phyloP scores from a whole-genome alignment of 2,113 vertebrate genomes.

The Elgaria multicarinata region DNA sequence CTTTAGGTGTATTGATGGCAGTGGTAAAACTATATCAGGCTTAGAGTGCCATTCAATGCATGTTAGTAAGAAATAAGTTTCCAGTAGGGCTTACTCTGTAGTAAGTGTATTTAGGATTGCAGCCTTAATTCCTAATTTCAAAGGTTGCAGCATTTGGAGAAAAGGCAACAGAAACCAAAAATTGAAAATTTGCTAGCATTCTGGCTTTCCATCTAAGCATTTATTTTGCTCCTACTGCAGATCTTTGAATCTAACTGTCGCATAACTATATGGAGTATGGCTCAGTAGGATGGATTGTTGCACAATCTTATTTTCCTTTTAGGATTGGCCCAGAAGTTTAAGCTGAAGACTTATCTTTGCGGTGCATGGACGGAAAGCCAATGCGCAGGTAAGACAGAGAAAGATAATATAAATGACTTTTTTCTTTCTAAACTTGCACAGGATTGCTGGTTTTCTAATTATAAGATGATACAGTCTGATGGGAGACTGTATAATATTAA shows the following conservation, averaged over 20 bases:
- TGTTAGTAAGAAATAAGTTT: neutral
- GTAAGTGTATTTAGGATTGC: neutral
- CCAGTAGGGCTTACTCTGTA: neutral
- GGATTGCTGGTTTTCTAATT: too few species aligned
- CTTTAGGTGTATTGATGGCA: too few species aligned
- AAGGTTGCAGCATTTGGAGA: neutral
- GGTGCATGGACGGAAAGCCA: constrained; percentile 96
- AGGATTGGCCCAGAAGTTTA: constrained; percentile 68
- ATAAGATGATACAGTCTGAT: too few species aligned
- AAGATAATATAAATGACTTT: neutral
- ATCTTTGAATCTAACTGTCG: neutral
- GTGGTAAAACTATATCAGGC: neutral
- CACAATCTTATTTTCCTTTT: neutral
- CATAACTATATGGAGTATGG: neutral
- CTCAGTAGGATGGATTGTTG: constrained; percentile 31
- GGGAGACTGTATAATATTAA: too few species aligned
- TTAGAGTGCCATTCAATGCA: neutral
- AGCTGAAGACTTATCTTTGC: constrained; percentile 82
- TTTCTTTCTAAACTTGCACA: too few species aligned
- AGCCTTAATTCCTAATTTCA: neutral
- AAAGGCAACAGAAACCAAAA: neutral
- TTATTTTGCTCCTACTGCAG: neutral
- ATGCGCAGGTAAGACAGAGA: constrained; percentile 90
- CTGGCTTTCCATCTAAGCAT: neutral
- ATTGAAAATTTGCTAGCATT: neutral